These are phyloP conservation scores for Karalla daura DNA, from an alignment of 2,797 vertebrate genomes.

Conservation along the genomic window DNA sequence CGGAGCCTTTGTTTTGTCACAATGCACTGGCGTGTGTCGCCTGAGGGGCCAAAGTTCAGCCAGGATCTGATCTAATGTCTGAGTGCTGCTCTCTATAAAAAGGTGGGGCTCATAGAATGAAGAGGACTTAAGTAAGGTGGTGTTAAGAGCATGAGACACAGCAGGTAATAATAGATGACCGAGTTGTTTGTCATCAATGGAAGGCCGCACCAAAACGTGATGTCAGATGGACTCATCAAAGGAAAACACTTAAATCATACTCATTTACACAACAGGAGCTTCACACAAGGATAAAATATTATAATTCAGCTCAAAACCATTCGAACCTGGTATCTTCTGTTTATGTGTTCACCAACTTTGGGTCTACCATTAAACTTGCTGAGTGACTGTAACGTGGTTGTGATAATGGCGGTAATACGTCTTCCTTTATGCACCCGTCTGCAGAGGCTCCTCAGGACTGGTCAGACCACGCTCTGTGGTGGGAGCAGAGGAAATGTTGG, in stretches of 20 bases:
- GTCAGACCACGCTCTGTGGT: constrained; percentile 98
- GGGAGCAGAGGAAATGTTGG: constrained; percentile 95
- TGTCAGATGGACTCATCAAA: constrained; percentile 65
- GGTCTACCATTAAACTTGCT: background rate
- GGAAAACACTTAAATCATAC: constrained; percentile 29
- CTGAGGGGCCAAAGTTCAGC: constrained; percentile 66
- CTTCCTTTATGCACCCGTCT: constrained; percentile 7
- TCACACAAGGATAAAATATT: too few relatives aligned
- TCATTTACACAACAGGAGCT: constrained; percentile 15
- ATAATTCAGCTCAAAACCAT: constrained; percentile 1
- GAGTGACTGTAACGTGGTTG: background rate
- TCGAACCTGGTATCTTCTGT: constrained; percentile 11
- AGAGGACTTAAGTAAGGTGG: constrained; percentile 7
- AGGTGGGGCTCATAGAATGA: background rate
- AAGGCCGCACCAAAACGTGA: constrained; percentile 48
- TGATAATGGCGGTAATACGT: background rate
- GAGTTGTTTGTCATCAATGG: constrained; percentile 54
- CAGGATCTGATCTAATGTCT: constrained; percentile 36
- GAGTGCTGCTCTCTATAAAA: constrained; percentile 15
- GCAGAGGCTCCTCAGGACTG: constrained; percentile 92
- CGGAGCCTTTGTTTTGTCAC: constrained; percentile 66
- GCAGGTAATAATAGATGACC: constrained; percentile 71
- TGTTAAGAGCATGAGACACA: constrained; percentile 40
- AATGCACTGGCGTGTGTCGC: constrained; percentile 38
- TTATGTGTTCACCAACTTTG: constrained; percentile 5